Conservation (phyloP, 2,113 vertebrate species). For the Austrofundulus limnaeus region DNA sequence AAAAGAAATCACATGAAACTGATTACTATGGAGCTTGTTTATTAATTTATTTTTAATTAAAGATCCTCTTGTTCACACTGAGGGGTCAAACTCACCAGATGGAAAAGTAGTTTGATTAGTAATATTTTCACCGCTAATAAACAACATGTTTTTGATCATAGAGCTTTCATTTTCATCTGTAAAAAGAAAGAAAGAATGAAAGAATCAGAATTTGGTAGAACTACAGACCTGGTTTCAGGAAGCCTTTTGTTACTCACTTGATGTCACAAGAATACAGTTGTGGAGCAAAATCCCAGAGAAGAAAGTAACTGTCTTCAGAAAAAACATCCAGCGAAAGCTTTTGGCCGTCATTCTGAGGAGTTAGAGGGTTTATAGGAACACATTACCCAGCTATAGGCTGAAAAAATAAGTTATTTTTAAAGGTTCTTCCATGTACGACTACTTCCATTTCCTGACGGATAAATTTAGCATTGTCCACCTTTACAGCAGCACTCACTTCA, state of each 20-base stretch:
- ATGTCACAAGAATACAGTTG: background rate
- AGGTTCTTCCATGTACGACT: background rate
- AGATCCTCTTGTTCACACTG: background rate
- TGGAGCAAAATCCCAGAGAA: conserved; percentile 11
- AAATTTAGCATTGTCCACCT: too few relatives aligned
- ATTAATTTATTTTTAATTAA: background rate
- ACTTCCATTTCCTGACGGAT: background rate
- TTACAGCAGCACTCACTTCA: background rate
- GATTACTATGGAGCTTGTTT: background rate
- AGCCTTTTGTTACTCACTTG: conserved; percentile 18
- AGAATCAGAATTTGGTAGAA: background rate
- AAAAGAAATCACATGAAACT: background rate
- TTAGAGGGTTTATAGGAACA: too few relatives aligned
- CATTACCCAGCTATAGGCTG: background rate
- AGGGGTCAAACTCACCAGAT: background rate
- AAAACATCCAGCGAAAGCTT: background rate
- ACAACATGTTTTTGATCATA: background rate
- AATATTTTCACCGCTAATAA: background rate
- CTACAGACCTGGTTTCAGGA: background rate
- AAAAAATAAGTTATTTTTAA: background rate
- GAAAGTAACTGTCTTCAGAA: background rate
- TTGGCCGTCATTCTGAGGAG: background rate
- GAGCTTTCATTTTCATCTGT: background rate
- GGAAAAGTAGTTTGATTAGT: accelerated
- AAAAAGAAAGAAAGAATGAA: background rate